A percentile compares a stretch with the other conserved stretches of the same genome.
Conservation (phyloP, 2,797 vertebrate species). For the Bufotes viridis region DNA sequence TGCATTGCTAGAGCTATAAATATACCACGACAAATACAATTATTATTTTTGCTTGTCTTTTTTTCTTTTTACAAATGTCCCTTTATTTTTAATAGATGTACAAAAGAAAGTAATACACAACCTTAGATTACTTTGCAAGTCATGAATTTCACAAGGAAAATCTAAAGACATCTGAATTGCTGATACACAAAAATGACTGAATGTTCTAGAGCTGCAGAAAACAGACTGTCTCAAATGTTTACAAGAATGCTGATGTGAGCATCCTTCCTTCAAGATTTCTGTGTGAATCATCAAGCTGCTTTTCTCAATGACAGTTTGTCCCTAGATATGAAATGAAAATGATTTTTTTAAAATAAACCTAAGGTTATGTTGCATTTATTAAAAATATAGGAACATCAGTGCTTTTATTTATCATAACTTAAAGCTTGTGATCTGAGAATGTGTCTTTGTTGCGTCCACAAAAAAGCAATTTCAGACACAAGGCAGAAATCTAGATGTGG, state of each 20-base stretch:
- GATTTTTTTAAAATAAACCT: not conserved
- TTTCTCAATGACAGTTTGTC: constrained; percentile 31
- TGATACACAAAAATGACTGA: constrained; percentile 15
- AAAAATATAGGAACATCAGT: not conserved
- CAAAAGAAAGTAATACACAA: not conserved
- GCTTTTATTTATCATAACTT: not conserved
- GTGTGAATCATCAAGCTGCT: constrained; percentile 8
- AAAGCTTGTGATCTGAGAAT: not conserved
- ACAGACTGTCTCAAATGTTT: constrained; percentile 30
- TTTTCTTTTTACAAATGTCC: too few species aligned
- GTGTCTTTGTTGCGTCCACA: too few species aligned
- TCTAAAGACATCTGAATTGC: constrained; percentile 23
- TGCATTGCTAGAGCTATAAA: too few species aligned
- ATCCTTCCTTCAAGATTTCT: not conserved
- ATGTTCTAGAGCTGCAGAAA: constrained; percentile 29
- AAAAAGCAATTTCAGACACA: too few species aligned
- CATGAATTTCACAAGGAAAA: constrained; percentile 1
- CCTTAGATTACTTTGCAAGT: not conserved
- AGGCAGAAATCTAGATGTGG: too few species aligned
- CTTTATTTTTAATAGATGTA: not conserved
- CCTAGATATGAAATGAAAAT: not conserved
- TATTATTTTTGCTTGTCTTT: too few species aligned
- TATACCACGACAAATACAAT: too few species aligned
- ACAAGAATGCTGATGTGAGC: constrained; percentile 42
- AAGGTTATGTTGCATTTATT: not conserved